These are phyloP conservation scores for Aegypius monachus DNA, from an alignment of 2,113 vertebrate species.

Conservation along the genomic window DNA sequence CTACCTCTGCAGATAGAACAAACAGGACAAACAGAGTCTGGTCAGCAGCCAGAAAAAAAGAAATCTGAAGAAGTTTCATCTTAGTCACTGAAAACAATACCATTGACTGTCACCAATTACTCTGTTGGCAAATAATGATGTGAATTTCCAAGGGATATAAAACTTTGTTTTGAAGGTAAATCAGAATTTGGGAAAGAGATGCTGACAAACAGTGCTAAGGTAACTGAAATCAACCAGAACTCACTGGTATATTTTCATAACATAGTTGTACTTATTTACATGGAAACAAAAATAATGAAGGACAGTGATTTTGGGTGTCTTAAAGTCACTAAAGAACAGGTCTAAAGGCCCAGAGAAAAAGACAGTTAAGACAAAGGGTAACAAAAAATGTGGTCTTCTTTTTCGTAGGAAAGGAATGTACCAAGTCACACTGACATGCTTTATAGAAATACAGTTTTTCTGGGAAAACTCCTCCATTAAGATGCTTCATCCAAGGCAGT, in stretches of 20 bases:
- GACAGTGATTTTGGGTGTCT: background rate
- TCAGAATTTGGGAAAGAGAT: too few species aligned
- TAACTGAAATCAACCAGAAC: background rate
- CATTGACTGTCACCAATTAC: background rate
- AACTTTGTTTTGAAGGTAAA: background rate
- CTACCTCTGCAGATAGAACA: rapidly evolving
- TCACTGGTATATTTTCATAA: background rate
- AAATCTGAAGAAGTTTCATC: background rate
- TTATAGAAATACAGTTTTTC: background rate
- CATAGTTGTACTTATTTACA: background rate
- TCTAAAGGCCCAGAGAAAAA: background rate
- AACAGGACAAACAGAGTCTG: background rate
- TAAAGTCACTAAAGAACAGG: background rate
- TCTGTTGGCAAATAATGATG: background rate
- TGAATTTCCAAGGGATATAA: background rate
- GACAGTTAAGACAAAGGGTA: background rate
- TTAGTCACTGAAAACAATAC: background rate
- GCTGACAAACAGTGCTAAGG: background rate
- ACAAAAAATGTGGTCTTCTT: background rate
- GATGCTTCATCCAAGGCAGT: background rate
- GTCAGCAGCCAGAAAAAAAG: too few species aligned
- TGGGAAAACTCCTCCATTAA: background rate
- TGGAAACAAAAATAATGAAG: background rate
- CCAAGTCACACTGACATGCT: background rate
- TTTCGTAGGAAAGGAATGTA: background rate